Conservation (phyloP, 2,797 vertebrate species). For the Tadarida brasiliensis region DNA sequence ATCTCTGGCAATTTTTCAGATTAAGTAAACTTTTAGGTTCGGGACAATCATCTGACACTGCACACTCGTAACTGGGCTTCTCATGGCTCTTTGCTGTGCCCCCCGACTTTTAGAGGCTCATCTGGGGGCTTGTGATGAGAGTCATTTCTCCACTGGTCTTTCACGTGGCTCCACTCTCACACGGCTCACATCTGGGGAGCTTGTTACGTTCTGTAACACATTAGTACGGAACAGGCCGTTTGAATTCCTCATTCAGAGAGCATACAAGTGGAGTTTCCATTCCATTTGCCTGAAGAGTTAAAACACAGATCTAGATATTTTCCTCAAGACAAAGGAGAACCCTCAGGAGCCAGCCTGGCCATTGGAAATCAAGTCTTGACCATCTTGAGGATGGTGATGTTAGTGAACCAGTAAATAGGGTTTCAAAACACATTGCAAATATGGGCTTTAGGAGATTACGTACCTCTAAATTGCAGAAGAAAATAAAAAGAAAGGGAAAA, state of each 20-base stretch:
- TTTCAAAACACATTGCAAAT: background rate
- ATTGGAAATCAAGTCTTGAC: background rate
- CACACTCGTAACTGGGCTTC: background rate
- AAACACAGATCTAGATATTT: background rate
- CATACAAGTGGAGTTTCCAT: background rate
- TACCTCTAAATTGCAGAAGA: background rate
- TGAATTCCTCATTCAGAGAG: conserved; percentile 33
- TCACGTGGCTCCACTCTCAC: conserved; percentile 20
- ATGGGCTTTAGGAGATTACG: background rate
- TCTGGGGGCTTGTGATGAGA: background rate
- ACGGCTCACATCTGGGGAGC: conserved; percentile 45
- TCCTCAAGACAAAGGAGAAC: background rate
- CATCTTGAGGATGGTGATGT: background rate
- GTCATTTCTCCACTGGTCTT: conserved; percentile 41
- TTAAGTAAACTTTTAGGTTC: conserved; percentile 14
- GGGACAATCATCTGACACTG: background rate
- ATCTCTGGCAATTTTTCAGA: conserved; percentile 36
- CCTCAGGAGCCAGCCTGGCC: background rate
- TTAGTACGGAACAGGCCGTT: background rate
- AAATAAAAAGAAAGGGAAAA: conserved; percentile 31
- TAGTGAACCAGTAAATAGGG: background rate
- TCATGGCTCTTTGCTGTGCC: background rate
- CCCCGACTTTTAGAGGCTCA: conserved; percentile 5
- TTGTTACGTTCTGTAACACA: conserved; percentile 49
- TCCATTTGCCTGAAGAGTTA: background rate